Evolutionary conservation across 2,888 invertebrate species (phyloP), one percentile per base, ranked within the genome.

Genomic region (Machimus rusticus): DNA sequence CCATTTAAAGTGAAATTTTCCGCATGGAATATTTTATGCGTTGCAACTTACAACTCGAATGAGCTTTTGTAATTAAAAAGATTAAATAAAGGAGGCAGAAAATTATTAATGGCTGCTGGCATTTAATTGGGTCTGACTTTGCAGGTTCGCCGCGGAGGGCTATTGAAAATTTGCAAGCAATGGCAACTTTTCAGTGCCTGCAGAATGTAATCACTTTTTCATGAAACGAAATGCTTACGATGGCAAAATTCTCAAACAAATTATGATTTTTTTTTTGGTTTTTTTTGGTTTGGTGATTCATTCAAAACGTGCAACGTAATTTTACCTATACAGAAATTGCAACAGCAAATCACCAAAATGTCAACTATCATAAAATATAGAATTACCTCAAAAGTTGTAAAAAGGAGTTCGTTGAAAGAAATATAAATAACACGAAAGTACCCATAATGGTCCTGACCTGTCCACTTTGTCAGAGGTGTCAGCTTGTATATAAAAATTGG

Each of bases 51-150:
- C 79, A 55, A 79, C 51, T 28, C 79, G 79, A 46, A 79, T 79
- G 79, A n/a, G 79, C 79, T 79, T 79, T 51, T 79, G 79, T 79
- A 79, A 79, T 79, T 79, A 79, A 79, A 78, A 79, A 79, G 79
- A 79, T 79, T 79, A 28, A 28, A 46, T 37, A 46, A 46, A 46
- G 79, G 51, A 79, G 51, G 76, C 76, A 37, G 66, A 66, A 79
- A 51, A 79, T 79, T 79, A 79, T 79, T 79, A 79, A 79, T 79
- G 46, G 51, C 46, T 31, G 23, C 28, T 23, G 46, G 31, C 79
- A 16, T 79, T 79, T 46, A 79, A 79, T 79, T 79, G 79, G 51
- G 46, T 46, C 79, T 79, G 43, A 78, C 78, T 43, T 43, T 37
- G 78, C 78, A 78, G 43, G 23, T 78, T 78, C 66, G 23, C 28